Evolutionary conservation across 1,140 invertebrate species (phyloP).

Genomic region (Macrotrachela quadricornifera): DNA sequence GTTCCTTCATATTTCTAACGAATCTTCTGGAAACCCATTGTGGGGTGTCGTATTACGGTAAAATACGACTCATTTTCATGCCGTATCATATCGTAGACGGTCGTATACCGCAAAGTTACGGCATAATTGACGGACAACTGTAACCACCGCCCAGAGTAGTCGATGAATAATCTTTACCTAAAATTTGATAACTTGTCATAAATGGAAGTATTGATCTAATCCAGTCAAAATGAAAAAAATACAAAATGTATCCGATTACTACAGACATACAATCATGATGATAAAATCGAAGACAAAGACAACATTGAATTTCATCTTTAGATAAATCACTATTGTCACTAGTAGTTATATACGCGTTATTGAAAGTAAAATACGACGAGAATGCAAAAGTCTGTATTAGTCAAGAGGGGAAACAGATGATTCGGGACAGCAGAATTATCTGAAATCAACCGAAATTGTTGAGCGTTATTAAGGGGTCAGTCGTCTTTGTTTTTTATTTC

Average conservation of each 20-base stretch:
- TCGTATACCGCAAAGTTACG: slow-evolving; percentile 10
- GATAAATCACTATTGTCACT: slow-evolving; percentile 49
- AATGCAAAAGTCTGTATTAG: too few relatives aligned
- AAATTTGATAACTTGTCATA: slow-evolving; percentile 81
- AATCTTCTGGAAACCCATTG: slow-evolving; percentile 38
- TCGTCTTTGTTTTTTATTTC: too few relatives aligned
- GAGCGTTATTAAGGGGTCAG: too few relatives aligned
- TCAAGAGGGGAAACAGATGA: too few relatives aligned
- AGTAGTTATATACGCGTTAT: too few relatives aligned
- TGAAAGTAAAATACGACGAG: too few relatives aligned
- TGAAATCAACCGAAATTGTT: too few relatives aligned
- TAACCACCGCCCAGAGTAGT: slow-evolving; percentile 25
- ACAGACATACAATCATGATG: slow-evolving; percentile 75
- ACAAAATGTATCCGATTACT: slow-evolving; percentile 42
- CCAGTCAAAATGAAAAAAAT: background rate
- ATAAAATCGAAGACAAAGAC: slow-evolving; percentile 66
- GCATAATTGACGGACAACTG: slow-evolving; percentile 45
- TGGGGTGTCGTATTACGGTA: slow-evolving; percentile 1
- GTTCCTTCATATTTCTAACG: slow-evolving; percentile 81
- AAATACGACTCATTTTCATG: background rate
- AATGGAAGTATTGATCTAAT: slow-evolving; percentile 61
- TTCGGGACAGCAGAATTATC: too few relatives aligned
- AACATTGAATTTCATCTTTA: slow-evolving; percentile 66
- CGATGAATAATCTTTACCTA: slow-evolving; percentile 76
- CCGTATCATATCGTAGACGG: background rate